Evolutionary conservation across 1,140 invertebrate species (phyloP).

Genomic region (Leptinotarsa defecta): DNA sequence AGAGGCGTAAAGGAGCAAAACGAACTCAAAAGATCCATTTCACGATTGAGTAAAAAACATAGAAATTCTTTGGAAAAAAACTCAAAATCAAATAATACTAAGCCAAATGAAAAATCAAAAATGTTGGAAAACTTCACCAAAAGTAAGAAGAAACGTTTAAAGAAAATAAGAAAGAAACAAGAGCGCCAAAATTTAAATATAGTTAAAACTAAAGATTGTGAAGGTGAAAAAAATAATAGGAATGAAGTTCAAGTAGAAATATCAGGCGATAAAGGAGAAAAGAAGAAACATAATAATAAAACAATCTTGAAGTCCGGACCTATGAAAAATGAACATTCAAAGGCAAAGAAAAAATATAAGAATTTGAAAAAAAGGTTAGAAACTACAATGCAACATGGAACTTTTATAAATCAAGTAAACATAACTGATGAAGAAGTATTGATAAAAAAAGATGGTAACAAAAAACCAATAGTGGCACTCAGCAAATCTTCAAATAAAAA

Average conservation of each 20-base stretch:
- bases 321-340: background rate
- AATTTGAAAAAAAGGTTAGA: slow-evolving; percentile 8
- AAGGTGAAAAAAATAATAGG: background rate
- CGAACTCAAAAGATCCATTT: no score
- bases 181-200: background rate
- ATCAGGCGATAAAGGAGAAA: background rate
- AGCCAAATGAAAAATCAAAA: no score
- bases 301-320: background rate
- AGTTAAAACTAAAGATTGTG: background rate
- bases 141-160: background rate
- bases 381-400: background rate
- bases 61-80: no score
- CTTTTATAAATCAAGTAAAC: slow-evolving; percentile 5
- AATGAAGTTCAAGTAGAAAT: background rate
- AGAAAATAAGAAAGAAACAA: background rate
- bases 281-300: background rate
- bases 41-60: no score
- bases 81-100: no score
- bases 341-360: slow-evolving; percentile 10
- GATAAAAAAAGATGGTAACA: background rate
- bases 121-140: no score
- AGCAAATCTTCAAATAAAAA: background rate
- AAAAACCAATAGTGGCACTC: slow-evolving; percentile 1
- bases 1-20: no score
- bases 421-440: background rate